Evolutionary conservation across 2,888 invertebrate genomes (phyloP), one percentile per base, ranked within the genome.

Genomic region (Odontocerum albicorne): DNA sequence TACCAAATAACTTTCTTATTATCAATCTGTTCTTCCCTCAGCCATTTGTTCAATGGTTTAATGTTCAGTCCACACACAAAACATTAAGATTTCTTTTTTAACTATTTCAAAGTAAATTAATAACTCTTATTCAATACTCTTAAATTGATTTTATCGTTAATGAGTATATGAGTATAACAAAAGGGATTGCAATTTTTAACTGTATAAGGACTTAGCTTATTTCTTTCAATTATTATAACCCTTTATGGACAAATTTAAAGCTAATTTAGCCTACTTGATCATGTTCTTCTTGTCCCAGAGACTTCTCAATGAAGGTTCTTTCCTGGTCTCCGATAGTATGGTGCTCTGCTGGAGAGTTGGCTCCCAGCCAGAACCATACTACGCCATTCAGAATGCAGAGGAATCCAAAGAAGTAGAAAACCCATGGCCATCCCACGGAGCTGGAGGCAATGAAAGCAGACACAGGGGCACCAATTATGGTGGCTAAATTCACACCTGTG

Each of bases 401-500:
- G 0, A 67, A 72, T 0, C 84, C 83, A 38, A 84, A 79, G 0
- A 76, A 65, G 65, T 88, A 88, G 66, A 88, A 88, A 17, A 86
- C 82, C 57, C 83, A 77, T 27, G 85, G 84, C 88, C 88, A 88
- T 1, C 87, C 88, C 33, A 77, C 64, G 1, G 60, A 64, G 13
- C 47, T 47, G 1, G 72, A 79, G 0, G 86, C 81, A 2, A 90
- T 69, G 0, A 76, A 43, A 0, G 88, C 90, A 1, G 86, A 83
- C 32, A 84, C 68, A 0, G 86, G 83, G 73, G 88, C 74, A 0
- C 84, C 80, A 16, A 88, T 67, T 1, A 87, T 84, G 0, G 84
- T 85, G 0, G 89, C 89, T 3, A 88, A 71, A 66, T 85, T 84
- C 1, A 80, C 72, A 1, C 87, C 88, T 67, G 19, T n/a, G n/a